Evolutionary conservation across 2,888 invertebrate species (phyloP), one percentile per base, ranked within the genome.

Genomic region (Chironomus riparius): DNA sequence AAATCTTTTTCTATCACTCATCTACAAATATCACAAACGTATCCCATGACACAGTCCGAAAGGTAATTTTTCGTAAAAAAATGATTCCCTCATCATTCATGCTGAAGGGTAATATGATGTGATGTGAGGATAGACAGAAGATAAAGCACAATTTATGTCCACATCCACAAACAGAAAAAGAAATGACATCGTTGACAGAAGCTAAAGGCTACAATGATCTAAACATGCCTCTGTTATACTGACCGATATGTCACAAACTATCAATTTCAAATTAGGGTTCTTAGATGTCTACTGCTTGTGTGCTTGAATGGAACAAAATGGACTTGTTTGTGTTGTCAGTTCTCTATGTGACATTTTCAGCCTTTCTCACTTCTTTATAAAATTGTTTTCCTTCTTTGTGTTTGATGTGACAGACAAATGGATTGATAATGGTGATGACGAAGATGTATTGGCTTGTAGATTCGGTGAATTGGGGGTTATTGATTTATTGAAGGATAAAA

Each of bases 131-230:
- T 56, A 24, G 22, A 65, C 21, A 38, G 7, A 38, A 38, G 38
- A 38, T 38, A 38, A 38, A 38, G 38, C 38, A 38, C 38, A 38
- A 38, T 38, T 38, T 38, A 38, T 38, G 38, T 38, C 7, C 38
- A 38, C 10, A 38, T 28, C 28, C 28, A 28, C 28, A 28, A 56
- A 12, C n/a, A 15, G 18, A 2, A 56, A 56, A 56, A 56, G 13
- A 12, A 65, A 65, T 65, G 65, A 65, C 65, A 65, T 24, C 24
- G 65, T 65, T 24, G 65, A 65, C 65, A 65, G 65, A 65, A 65
- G 65, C 65, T 24, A 65, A 65, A 65, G 65, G 65, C 22, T 65
- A 65, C 22, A 65, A 65, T 65, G 65, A 65, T 65, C 22, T 65
- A 65, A 65, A 65, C 65, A 65, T 65, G 65, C 12, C 22, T 65